A percentile compares a stretch with the other conserved stretches of the same genome.
Evolutionary conservation across 2,888 invertebrate species (phyloP).

Genomic region (Azorinus chamasolen): DNA sequence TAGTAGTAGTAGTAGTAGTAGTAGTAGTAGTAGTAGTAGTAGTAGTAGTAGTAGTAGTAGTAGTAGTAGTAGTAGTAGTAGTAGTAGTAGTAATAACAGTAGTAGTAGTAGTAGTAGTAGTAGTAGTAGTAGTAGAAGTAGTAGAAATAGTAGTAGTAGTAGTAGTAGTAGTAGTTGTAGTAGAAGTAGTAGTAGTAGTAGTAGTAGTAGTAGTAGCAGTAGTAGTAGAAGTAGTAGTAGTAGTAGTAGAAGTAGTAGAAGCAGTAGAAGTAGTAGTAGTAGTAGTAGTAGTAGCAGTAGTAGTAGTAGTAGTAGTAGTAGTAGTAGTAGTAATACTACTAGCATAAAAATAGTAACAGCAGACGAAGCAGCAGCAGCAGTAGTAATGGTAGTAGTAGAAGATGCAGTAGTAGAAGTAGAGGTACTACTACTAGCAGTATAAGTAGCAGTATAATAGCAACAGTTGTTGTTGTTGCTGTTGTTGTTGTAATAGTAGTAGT

Average conservation of each 20-base stretch:
- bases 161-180: conserved; percentile 23
- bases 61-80: conserved; percentile 16
- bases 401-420: conserved; percentile 6
- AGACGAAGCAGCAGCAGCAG: too few relatives aligned
- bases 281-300: conserved; percentile 2
- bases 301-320: conserved; percentile 13
- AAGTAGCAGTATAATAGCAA: background rate
- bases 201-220: conserved; percentile 18
- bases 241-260: too few relatives aligned
- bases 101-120: conserved; percentile 10
- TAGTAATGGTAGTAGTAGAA: conserved; percentile 1
- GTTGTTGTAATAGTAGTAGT: background rate
- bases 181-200: conserved; percentile 20
- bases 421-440: too few relatives aligned
- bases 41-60: conserved; percentile 6
- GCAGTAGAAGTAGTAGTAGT: conserved; percentile 11
- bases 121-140: conserved; percentile 12
- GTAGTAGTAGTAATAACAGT: conserved; percentile 2
- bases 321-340: conserved; percentile 1
- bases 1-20: conserved; percentile 6
- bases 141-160: too few relatives aligned
- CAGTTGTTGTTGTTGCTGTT: background rate
- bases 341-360: background rate
- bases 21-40: conserved; percentile 4
- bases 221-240: conserved; percentile 10